A percentile compares a stretch with the other conserved stretches of the same genome.
phyloP scores from a whole-genome alignment of 2,797 vertebrate genomes.

The Enteromius treurensis region DNA sequence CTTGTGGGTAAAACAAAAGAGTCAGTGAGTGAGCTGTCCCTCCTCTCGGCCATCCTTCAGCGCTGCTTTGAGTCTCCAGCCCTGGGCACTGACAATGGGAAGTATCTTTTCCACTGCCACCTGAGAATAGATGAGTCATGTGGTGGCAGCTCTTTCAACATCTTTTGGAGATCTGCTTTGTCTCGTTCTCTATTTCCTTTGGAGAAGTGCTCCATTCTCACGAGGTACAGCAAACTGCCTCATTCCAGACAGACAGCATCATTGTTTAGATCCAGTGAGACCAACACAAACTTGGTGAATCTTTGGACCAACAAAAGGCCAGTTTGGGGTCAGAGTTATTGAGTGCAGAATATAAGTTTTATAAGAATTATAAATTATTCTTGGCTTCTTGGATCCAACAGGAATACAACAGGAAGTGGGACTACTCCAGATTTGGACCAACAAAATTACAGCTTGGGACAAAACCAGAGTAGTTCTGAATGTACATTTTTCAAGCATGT shows the following conservation, averaged over 20 bases:
- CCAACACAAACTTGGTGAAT: conserved; percentile 3
- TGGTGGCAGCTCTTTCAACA: conserved; percentile 46
- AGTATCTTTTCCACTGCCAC: conserved; percentile 72
- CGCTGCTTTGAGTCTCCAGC: conserved; percentile 62
- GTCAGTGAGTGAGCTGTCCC: conserved; percentile 70
- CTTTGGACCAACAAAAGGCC: conserved; percentile 6
- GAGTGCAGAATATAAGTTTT: background rate
- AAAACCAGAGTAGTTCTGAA: background rate
- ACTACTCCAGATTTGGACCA: background rate
- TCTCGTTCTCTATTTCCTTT: conserved; percentile 38
- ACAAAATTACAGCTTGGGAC: background rate
- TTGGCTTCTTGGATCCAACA: background rate
- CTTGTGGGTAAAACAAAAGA: conserved; percentile 73
- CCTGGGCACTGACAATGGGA: conserved; percentile 76
- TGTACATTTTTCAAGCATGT: background rate
- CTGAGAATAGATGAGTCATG: conserved; percentile 76
- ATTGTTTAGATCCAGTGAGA: conserved; percentile 31
- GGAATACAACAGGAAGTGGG: background rate
- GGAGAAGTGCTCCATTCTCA: conserved; percentile 32
- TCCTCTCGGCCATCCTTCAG: conserved; percentile 53
- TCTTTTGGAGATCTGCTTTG: conserved; percentile 47
- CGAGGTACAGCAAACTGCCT: conserved; percentile 29
- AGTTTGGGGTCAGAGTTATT: background rate
- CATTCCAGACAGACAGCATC: conserved; percentile 20
- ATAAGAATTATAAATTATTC: too few relatives aligned